Percentiles rank a stretch among this genome's conserved stretches.
These are phyloP conservation scores for Gambusia yucatana DNA, from an alignment of 2,797 vertebrate genomes.

Conservation along the genomic window DNA sequence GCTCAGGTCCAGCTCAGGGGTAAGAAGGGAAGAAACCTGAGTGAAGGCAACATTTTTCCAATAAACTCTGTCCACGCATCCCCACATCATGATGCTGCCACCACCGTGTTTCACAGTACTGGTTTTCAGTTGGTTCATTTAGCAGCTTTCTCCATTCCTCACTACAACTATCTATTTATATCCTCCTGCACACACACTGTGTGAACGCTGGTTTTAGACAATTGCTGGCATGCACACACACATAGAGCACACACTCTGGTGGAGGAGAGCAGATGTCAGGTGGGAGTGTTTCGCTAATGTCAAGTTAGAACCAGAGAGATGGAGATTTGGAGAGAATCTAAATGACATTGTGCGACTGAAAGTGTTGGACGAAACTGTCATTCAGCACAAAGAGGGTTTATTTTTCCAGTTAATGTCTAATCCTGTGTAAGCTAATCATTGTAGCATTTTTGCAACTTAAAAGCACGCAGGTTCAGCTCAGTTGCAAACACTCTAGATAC, in stretches of 20 bases:
- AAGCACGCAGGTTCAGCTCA: not conserved
- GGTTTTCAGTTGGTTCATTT: conserved; percentile 27
- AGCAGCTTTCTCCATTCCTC: conserved; percentile 33
- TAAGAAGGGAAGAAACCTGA: conserved; percentile 44
- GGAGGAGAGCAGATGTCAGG: conserved; percentile 61
- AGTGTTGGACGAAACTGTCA: not conserved
- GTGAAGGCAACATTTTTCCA: not conserved
- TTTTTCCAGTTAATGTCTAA: not conserved
- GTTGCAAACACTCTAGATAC: not conserved
- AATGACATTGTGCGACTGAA: conserved; percentile 6
- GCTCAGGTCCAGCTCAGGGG: conserved; percentile 88
- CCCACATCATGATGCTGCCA: not conserved
- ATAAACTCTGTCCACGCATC: not conserved
- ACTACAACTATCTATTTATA: conserved; percentile 37
- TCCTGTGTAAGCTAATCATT: not conserved
- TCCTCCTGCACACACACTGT: conserved; percentile 16
- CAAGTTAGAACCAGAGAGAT: conserved; percentile 23
- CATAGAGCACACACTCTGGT: conserved; percentile 13
- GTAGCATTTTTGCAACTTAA: not conserved
- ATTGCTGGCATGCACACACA: conserved; percentile 23
- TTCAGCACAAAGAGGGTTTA: not conserved
- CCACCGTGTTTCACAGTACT: conserved; percentile 1
- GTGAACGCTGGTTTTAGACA: conserved; percentile 40
- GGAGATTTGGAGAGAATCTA: conserved; percentile 5
- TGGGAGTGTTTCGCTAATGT: conserved; percentile 61